A percentile compares a stretch with the other conserved stretches of the same genome.
phyloP scores from a whole-genome alignment of 2,888 invertebrate genomes.

The Drosophila pseudotakahashii region DNA sequence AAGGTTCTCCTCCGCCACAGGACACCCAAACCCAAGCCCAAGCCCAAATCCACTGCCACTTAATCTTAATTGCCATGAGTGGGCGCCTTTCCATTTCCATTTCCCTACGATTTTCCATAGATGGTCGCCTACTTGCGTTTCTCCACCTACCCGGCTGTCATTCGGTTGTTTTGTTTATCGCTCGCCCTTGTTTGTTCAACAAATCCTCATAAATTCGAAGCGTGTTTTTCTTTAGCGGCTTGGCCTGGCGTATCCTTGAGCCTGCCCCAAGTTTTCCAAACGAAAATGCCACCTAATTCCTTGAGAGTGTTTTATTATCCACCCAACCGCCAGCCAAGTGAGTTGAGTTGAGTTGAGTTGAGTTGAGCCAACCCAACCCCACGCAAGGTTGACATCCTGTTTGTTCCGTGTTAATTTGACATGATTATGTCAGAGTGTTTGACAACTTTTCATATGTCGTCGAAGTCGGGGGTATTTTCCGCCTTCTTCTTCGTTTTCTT shows the following conservation, averaged over 20 bases:
- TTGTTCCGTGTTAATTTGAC: constrained; percentile 73
- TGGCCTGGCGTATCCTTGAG: constrained; percentile 44
- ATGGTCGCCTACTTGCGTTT: background rate
- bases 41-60: constrained; percentile 30
- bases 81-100: constrained; percentile 47
- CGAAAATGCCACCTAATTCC: constrained; percentile 53
- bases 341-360: no score
- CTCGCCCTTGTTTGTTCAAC: constrained; percentile 25
- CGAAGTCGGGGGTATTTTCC: constrained; percentile 12
- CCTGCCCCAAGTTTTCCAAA: constrained; percentile 31
- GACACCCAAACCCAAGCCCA: background rate
- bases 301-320: constrained; percentile 73
- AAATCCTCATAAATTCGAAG: constrained; percentile 48
- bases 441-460: constrained; percentile 70
- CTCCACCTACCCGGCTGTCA: constrained; percentile 17
- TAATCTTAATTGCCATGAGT: constrained; percentile 69
- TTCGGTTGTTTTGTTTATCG: constrained; percentile 31
- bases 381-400: constrained; percentile 23
- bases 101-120: constrained; percentile 9
- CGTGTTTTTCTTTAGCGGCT: constrained; percentile 10
- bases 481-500: background rate
- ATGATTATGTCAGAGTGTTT: constrained; percentile 80
- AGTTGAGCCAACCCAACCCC: no score
- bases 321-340: constrained; percentile 1
- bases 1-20: background rate